These are phyloP conservation scores for Phoebastria nigripes DNA, from an alignment of 2,797 vertebrate genomes.

Conservation along the genomic window DNA sequence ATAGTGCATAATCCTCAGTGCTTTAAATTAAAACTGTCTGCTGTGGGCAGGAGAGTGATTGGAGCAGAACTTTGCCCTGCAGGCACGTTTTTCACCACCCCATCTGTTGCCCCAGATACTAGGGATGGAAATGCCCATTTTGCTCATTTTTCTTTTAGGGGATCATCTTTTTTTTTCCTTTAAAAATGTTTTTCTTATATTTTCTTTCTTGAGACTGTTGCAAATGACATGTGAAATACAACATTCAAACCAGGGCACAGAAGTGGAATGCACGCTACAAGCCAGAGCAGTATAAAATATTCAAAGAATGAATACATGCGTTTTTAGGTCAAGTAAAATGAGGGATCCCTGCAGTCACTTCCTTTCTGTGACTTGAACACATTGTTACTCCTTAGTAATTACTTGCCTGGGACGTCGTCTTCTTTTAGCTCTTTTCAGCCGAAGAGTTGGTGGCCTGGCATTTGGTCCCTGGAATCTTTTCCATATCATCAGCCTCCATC, in stretches of 20 bases:
- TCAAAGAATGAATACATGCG: background rate
- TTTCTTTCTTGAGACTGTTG: background rate
- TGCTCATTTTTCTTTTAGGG: background rate
- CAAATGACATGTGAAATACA: background rate
- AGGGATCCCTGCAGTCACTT: background rate
- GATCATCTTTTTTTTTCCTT: background rate
- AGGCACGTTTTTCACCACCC: background rate
- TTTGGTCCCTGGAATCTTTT: background rate
- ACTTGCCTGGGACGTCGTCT: background rate
- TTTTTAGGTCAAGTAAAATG: background rate
- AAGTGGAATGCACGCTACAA: background rate
- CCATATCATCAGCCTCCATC: background rate
- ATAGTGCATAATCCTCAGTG: background rate
- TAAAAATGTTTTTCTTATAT: background rate
- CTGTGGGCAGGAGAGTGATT: background rate
- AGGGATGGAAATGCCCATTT: background rate
- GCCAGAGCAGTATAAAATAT: constrained; percentile 35
- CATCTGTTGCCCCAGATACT: background rate
- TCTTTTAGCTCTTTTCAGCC: background rate
- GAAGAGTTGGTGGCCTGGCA: background rate
- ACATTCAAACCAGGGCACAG: background rate
- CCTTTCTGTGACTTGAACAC: background rate
- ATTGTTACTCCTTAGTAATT: background rate
- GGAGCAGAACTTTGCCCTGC: background rate
- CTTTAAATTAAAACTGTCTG: background rate